Base-by-base conservation (phyloP, 1,140 invertebrate genomes). In the Pectinophora gossypiella region DNA sequence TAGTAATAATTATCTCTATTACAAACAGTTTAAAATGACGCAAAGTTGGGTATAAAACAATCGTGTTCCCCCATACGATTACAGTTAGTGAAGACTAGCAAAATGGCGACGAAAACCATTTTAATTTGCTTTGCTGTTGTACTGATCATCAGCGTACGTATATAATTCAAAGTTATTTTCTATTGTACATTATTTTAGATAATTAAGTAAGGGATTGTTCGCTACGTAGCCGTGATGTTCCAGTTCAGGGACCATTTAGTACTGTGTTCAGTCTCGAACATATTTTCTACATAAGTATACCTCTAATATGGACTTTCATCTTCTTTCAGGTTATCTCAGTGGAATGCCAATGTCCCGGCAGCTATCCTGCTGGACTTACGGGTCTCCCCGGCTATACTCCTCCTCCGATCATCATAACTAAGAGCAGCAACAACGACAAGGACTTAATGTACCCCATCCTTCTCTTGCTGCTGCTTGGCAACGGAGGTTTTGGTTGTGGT, bases 381-480 rank as follows among this genome's bases (percentile, higher is more conserved):
- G 19, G 1, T 44, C 9, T 13, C 42, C 42, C 6, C n/a, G n/a
- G n/a, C n/a, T 20, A 44, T 13, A 9, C 38, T n/a, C 64, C 54
- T 27, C 54, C 61, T 22, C 61, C 61, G 19, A 46, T 61, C 19
- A 55, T 64, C 43, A 61, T 68, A 19, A 60, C 38, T 21, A 52
- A 40, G 16, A 48, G 50, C 23, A 42, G 54, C 0, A 56, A 61
- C 36, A 47, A 55, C 2, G 60, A 68, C 32, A 54, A 21, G 18
- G 19, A 44, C 19, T 10, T 63, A 12, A 47, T 65, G 6, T 64
- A 61, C 35, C 62, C 62, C 1, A 21, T 71, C 7, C 44, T 72
- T 9, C 15, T 72, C 0, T 18, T 72, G 10, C 36, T 61, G 47
- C 38, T 72, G 1, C 56, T 71, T 19, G 43, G 43, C 15, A 59